Base-by-base conservation (phyloP, 2,797 vertebrate genomes). In the Halcyon smyrnensis region DNA sequence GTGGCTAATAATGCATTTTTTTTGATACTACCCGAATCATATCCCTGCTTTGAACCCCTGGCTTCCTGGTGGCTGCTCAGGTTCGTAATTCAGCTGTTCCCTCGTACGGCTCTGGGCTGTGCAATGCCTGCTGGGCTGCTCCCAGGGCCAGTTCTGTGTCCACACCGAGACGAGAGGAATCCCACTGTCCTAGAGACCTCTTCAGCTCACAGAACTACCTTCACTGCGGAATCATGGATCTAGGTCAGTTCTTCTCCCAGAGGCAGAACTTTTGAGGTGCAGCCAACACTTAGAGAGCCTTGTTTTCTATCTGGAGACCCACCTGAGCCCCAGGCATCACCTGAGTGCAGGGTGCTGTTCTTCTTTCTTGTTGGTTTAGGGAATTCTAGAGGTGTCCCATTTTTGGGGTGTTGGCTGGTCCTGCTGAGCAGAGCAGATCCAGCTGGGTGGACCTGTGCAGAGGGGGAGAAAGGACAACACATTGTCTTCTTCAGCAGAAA, bases 71-170 rank as follows among this genome's bases (percentile, higher is more conserved):
- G 13, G 32, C 27, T 37, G 39, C 23, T 59, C 27, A 23, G 39
- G 27, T 32, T 56, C 9, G 0, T 9, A 16, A 9, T 1, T 11
- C 41, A 71, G 19, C 70, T 2, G 0, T 53, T 46, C 8, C 19
- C 6, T 9, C 8, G 0, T 4, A 0, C 1, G 10, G 41, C 28
- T 56, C 28, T 17, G 43, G 46, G 30, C 45, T 41, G 34, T 21
- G 36, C 43, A n/a, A 3, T 14, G 6, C 16, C 48, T 39, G 51
- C 28, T 62, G 37, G 37, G 4, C 14, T 14, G 62, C 21, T 36
- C 60, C 32, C 0, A 0, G 34, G 51, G 7, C n/a, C 3, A 3
- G 9, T 18, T 62, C 53, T 51, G 43, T 28, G 14, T 17, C 56
- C 1, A 0, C 57, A 25, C 27, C 8, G 8, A 6, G 16, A 16